Conservation (phyloP, 2,113 vertebrate species). For the Willisornis vidua region DNA sequence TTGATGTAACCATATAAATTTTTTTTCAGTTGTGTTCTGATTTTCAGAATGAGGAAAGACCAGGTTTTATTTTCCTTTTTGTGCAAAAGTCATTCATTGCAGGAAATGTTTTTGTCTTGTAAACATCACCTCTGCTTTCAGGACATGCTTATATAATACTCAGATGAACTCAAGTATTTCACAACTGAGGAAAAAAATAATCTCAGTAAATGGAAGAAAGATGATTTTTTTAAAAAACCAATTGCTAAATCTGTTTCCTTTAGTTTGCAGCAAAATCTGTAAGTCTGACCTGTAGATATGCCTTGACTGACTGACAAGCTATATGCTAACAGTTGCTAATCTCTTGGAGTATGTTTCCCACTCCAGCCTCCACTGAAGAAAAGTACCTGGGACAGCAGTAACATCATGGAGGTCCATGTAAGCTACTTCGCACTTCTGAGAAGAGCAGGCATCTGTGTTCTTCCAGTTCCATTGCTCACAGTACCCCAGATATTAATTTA, state of each 20-base stretch:
- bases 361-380: neutral
- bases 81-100: neutral
- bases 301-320: neutral
- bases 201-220: neutral
- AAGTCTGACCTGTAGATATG: neutral
- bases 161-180: neutral
- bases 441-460: neutral
- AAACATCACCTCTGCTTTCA: neutral
- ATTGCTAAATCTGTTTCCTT: neutral
- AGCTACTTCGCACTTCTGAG: fast-evolving
- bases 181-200: neutral
- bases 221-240: neutral
- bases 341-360: neutral
- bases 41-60: neutral
- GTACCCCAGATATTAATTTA: neutral
- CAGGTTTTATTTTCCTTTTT: neutral
- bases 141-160: neutral
- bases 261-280: neutral
- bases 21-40: neutral
- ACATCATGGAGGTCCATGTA: neutral
- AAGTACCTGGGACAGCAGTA: neutral
- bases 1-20: neutral
- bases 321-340: neutral
- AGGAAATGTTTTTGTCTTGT: neutral
- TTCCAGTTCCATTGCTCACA: neutral